phyloP scores from a whole-genome alignment of 2,797 vertebrate species.

The Sylvilagus floridanus region DNA sequence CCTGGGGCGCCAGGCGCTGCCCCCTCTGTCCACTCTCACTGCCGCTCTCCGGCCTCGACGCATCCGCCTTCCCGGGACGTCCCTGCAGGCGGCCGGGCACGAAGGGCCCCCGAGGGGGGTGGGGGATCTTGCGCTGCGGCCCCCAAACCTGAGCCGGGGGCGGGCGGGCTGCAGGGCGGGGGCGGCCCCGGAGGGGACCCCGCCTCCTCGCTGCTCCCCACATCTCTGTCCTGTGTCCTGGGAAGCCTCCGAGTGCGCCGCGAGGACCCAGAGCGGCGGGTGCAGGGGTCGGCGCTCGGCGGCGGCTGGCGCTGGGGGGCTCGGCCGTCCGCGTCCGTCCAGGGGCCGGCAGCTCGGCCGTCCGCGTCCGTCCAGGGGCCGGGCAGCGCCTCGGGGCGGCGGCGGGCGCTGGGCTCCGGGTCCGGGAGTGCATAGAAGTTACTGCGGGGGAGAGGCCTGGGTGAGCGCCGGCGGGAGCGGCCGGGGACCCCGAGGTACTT shows the following conservation, averaged over 20 bases:
- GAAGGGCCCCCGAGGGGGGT: neutral
- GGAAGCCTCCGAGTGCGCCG: too few species aligned
- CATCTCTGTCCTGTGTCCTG: too few species aligned
- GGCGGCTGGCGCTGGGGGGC: conserved; percentile 63
- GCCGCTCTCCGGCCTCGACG: too few species aligned
- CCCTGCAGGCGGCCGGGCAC: neutral
- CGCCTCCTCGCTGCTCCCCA: too few species aligned
- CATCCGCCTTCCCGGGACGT: neutral
- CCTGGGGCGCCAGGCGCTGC: too few species aligned
- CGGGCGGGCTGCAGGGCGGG: neutral
- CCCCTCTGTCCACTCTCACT: too few species aligned
- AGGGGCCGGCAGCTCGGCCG: conserved; percentile 34
- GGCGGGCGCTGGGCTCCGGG: conserved; percentile 79
- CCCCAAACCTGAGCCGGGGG: conserved; percentile 25
- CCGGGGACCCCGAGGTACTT: neutral
- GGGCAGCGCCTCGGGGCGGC: conserved; percentile 78
- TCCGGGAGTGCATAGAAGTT: conserved; percentile 87
- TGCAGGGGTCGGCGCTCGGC: conserved; percentile 74
- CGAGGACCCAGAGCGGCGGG: conserved; percentile 79
- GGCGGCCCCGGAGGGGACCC: neutral
- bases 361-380: neutral
- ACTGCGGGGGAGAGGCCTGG: conserved; percentile 83
- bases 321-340: neutral
- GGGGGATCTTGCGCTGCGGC: neutral
- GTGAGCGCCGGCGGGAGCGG: rapidly evolving